A percentile compares a stretch with the other conserved stretches of the same genome.
Evolutionary conservation across 2,797 vertebrate genomes (phyloP).

Genomic region (Staurois parvus): DNA sequence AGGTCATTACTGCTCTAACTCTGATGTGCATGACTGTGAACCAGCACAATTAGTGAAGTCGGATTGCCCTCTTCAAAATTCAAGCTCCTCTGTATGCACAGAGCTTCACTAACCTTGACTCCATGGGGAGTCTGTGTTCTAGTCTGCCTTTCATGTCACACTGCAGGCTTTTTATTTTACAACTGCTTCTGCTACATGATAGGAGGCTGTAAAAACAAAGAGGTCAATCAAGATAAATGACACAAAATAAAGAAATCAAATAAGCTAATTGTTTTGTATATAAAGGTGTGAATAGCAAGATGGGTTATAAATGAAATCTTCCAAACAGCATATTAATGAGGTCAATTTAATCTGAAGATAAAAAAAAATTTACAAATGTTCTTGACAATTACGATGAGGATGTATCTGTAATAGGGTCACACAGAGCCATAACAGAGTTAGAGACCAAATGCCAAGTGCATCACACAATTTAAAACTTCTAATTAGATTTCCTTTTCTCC

Average conservation of each 20-base stretch:
- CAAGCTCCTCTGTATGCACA: constrained; percentile 61
- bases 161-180: constrained; percentile 57
- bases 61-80: constrained; percentile 63
- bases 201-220: constrained; percentile 59
- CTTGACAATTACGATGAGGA: constrained; percentile 64
- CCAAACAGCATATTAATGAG: constrained; percentile 61
- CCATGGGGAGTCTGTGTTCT: constrained; percentile 60
- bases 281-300: constrained; percentile 53
- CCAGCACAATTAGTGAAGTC: constrained; percentile 62
- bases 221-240: constrained; percentile 61
- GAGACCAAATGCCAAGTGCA: constrained; percentile 41
- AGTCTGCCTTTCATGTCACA: constrained; percentile 61
- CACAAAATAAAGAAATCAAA: constrained; percentile 60
- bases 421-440: constrained; percentile 56
- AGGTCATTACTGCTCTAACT: constrained; percentile 63
- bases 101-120: constrained; percentile 61
- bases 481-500: constrained; percentile 59
- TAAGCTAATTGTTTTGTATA: constrained; percentile 62
- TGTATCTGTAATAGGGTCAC: constrained; percentile 39
- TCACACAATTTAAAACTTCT: constrained; percentile 55
- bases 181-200: constrained; percentile 54
- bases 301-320: constrained; percentile 54
- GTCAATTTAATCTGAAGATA: constrained; percentile 59
- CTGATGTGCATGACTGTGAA: constrained; percentile 62
- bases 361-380: constrained; percentile 62